Conservation (phyloP, 1,140 invertebrate species). For the Panulirus ornatus region DNA sequence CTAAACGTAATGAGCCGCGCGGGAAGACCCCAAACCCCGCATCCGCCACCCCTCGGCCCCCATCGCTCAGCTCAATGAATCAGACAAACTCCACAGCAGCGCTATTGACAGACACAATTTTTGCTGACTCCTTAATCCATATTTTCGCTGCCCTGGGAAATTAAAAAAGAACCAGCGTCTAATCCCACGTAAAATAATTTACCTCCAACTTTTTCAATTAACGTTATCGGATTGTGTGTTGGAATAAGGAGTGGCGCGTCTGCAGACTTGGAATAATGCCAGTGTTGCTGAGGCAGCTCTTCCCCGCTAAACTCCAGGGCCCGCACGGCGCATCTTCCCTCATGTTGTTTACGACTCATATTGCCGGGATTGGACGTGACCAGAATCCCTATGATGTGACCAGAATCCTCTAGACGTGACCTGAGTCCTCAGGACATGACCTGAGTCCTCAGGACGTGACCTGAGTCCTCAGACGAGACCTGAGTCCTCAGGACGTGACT, state of each 20-base stretch:
- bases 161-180: constrained; percentile 71
- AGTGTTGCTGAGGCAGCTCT: constrained; percentile 24
- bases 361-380: too few species aligned
- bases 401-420: too few species aligned
- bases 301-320: constrained; percentile 18
- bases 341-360: too few species aligned
- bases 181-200: constrained; percentile 73
- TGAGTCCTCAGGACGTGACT: too few species aligned
- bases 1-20: background rate
- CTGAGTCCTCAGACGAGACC: too few species aligned
- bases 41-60: background rate
- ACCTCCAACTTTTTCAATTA: constrained; percentile 72
- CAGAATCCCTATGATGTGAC: too few species aligned
- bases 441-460: too few species aligned
- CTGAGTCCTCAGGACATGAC: too few species aligned
- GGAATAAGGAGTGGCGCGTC: constrained; percentile 43
- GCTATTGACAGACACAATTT: constrained; percentile 71
- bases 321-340: too few species aligned
- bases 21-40: background rate
- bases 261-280: constrained; percentile 25
- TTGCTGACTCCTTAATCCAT: constrained; percentile 72
- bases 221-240: constrained; percentile 71
- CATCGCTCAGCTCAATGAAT: constrained; percentile 41
- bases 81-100: constrained; percentile 61
- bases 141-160: constrained; percentile 71